phyloP scores from a whole-genome alignment of 2,113 vertebrate species.

The Ceyx melanurus region DNA sequence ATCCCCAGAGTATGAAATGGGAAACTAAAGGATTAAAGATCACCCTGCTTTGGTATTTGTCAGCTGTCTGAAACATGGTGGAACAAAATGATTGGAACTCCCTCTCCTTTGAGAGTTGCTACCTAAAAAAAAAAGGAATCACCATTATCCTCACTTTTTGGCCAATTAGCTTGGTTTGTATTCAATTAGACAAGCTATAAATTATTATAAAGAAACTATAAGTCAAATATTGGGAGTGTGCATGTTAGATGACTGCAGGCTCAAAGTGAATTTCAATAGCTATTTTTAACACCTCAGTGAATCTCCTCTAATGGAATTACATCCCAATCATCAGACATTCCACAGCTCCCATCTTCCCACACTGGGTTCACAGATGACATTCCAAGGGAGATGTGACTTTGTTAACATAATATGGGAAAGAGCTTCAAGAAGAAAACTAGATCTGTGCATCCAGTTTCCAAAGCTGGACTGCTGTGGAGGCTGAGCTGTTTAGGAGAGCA shows the following conservation, averaged over 20 bases:
- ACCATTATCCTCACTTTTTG: neutral
- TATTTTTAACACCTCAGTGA: neutral
- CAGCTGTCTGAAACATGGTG: neutral
- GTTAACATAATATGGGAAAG: neutral
- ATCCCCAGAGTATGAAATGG: neutral
- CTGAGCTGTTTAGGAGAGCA: neutral
- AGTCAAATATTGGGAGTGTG: neutral
- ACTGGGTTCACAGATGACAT: neutral
- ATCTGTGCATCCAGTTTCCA: neutral
- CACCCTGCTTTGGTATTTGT: neutral
- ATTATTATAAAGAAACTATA: neutral
- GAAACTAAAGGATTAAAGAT: neutral
- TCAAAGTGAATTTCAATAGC: neutral
- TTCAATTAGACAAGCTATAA: neutral
- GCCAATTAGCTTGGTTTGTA: neutral
- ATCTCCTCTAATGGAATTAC: neutral
- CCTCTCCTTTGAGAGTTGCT: neutral
- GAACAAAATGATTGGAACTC: neutral
- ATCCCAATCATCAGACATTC: neutral
- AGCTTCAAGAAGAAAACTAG: neutral
- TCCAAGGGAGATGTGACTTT: neutral
- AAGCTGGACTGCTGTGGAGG: neutral
- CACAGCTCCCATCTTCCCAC: neutral
- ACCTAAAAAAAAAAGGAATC: neutral
- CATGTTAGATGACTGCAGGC: neutral